Percentiles rank a stretch among this genome's conserved stretches.
Evolutionary conservation across 2,888 invertebrate genomes (phyloP).

Genomic region (Adelphocoris suturalis): DNA sequence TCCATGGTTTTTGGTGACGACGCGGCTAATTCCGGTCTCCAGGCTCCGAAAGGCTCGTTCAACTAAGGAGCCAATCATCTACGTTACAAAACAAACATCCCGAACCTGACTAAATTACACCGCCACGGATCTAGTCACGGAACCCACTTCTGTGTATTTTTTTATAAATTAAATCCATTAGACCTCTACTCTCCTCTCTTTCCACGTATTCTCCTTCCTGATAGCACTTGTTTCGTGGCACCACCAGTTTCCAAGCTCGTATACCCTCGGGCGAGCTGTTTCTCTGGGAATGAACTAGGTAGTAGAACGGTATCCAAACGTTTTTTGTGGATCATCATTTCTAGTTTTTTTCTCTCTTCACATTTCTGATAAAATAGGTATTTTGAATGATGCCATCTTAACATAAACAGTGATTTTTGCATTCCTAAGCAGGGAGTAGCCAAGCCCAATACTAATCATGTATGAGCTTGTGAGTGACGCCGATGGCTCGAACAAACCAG

Average conservation of each 20-base stretch:
- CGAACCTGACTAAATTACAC: conserved; percentile 38
- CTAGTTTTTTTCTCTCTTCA: too few relatives aligned
- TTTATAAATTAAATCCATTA: conserved; percentile 42
- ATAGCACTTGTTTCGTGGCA: background rate
- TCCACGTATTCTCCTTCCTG: background rate
- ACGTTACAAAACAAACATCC: conserved; percentile 44
- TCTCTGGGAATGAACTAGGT: background rate
- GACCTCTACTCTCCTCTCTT: background rate
- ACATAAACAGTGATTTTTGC: too few relatives aligned
- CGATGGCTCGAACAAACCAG: too few relatives aligned
- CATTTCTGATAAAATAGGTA: too few relatives aligned
- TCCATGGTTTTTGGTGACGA: background rate
- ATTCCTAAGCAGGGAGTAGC: too few relatives aligned
- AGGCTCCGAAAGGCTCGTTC: conserved; percentile 7
- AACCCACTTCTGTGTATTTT: conserved; percentile 3
- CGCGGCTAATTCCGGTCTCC: background rate
- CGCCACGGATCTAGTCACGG: background rate
- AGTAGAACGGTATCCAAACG: background rate
- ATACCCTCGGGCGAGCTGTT: background rate
- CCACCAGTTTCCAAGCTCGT: background rate
- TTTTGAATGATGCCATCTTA: too few relatives aligned
- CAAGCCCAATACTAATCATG: too few relatives aligned
- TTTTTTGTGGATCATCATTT: too few relatives aligned
- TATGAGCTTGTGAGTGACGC: too few relatives aligned
- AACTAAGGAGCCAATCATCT: conserved; percentile 12